phyloP scores from a whole-genome alignment of 37 sponge, comb jelly and placozoan genomes.

The Hormiphora californensis region DNA sequence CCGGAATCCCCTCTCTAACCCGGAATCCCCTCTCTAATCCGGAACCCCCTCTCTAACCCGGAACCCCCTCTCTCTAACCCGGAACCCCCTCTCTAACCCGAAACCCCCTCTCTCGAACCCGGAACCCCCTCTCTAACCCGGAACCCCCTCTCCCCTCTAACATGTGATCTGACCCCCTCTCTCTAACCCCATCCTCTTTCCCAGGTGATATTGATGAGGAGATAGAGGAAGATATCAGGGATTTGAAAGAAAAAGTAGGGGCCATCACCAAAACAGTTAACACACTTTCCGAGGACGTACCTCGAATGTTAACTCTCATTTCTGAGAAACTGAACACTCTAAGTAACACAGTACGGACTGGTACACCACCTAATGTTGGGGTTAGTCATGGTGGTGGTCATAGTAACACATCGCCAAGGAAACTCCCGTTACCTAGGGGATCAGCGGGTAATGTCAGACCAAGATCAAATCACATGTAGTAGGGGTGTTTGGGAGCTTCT shows the following conservation, averaged over 20 bases:
- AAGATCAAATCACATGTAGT: constrained; percentile 27
- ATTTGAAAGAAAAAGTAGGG: not conserved
- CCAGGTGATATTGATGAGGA: constrained; percentile 51
- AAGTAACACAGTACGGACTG: not conserved
- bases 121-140: no score
- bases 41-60: no score
- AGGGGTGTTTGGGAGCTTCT: not conserved
- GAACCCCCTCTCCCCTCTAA: no score
- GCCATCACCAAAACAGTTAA: not conserved
- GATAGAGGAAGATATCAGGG: constrained; percentile 31
- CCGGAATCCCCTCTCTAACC: no score
- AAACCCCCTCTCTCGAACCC: no score
- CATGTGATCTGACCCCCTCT: no score
- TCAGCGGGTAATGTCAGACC: not conserved
- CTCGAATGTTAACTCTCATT: not conserved
- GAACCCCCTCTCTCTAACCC: no score
- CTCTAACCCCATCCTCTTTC: not conserved
- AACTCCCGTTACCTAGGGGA: constrained; percentile 22
- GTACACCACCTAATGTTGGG: not conserved
- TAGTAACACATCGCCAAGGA: not conserved
- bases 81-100: no score
- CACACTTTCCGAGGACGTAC: not conserved
- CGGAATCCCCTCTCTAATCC: no score
- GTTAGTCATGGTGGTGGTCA: no score
- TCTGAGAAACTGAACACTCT: constrained; percentile 37